Evolutionary conservation across 1,140 invertebrate species (phyloP), one percentile per base, ranked within the genome.

Genomic region (Drosophila yakuba): DNA sequence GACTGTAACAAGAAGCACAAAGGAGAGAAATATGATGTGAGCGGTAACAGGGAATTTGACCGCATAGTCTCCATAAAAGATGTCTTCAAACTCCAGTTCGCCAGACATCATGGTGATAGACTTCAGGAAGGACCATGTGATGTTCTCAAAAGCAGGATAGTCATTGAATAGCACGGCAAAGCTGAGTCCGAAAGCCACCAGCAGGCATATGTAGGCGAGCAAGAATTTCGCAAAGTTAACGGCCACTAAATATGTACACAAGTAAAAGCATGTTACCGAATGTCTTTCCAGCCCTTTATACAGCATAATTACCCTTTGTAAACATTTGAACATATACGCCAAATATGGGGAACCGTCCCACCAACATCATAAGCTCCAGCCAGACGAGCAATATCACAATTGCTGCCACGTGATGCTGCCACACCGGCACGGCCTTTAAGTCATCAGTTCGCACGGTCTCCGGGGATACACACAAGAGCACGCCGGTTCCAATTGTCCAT

Each of bases 71-170:
- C 94, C 93, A 78, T 96, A 97, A 83, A 97, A 97, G 54, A 97
- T 95, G 66, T 97, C 96, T 83, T 97, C 96, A 78, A 96, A 97
- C 89, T 97, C 96, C 32, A 97, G 91, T 85, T 97, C 96, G 0
- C 97, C 97, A 0, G 96, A 96, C 96, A 98, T 97, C 97, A 98
- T 97, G 45, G 97, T 96, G 3, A 97, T 94, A 0, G 96, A 96
- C 93, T 97, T 97, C 0, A 97, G 90, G 1, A 97, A 80, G 0
- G 94, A 94, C 91, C 90, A 91, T 0, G 89, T 71, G 6, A 96
- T 93, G 74, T 95, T 93, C 41, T 92, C 92, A 83, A 97, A 97
- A 0, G 96, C 94, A 4, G 94, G 94, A 78, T 96, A 96, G 68
- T 96, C 95, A 17, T 95, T 95, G 83, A 97, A 97, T 7, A 97